Base-by-base conservation (phyloP, 1,140 invertebrate genomes). In the Drosophila carrolli region DNA sequence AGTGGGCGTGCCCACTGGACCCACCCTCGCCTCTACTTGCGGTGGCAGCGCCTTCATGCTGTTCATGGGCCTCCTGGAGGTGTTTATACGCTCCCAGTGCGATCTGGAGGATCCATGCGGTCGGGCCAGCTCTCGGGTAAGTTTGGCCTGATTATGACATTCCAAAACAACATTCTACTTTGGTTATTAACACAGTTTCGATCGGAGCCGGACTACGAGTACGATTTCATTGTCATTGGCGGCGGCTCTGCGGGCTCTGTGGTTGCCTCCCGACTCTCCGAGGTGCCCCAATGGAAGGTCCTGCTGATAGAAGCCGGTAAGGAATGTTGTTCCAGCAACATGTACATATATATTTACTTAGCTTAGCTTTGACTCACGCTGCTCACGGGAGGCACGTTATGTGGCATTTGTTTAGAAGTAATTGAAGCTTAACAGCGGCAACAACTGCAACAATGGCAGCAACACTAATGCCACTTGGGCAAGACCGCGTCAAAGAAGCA, bases 201-300 rank as follows among this genome's bases (percentile, higher is more conserved):
- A 19, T 92, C 93, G 4, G 93, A 94, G 57, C 94, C 94, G 81
- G 94, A 95, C 80, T 93, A 93, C 3, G 95, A 95, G 78, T 97
- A 97, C 92, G 96, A 97, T 92, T 97, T 97, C 93, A 96, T 97
- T 71, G 95, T 97, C 23, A 95, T 98, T 57, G 98, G 98, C 1
- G 97, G 96, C 5, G 98, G 98, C 0, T 97, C 97, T 11, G 96
- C 96, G 0, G 97, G 97, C 8, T 94, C 96, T 14, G 97, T 96
- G 27, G 96, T 97, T 10, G 97, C 97, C 6, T 95, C 96, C 4
- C 94, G 97, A 43, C 93, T 98, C 29, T 96, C 95, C 0, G 96
- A 97, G 83, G 95, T 97, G 35, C 95, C 95, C 0, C 94, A 96
- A 78, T 96, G 96, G 95, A 96, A 95, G 53, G 96, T 98, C 4